Evolutionary conservation across 2,888 invertebrate genomes (phyloP).

Genomic region (Ophioninae sp.): DNA sequence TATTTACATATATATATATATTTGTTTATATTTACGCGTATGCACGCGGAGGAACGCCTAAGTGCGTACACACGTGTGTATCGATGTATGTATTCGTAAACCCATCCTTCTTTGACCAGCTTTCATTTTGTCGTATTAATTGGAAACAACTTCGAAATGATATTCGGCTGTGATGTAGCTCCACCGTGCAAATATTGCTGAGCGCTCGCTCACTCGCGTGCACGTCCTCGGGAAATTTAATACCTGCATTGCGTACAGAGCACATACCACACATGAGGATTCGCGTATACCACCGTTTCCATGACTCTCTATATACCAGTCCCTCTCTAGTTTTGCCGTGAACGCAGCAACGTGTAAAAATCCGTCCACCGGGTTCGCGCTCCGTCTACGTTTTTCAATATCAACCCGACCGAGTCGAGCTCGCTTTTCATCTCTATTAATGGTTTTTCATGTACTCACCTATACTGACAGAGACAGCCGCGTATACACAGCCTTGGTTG

Average conservation of each 20-base stretch:
- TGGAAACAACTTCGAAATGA: constrained; percentile 73
- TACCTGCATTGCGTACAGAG: constrained; percentile 60
- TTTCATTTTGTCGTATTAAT: constrained; percentile 73
- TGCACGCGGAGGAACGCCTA: constrained; percentile 22
- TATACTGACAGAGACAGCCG: neutral
- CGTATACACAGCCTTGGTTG: neutral
- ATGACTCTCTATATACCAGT: constrained; percentile 33
- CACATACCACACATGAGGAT: constrained; percentile 38
- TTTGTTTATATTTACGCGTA: neutral
- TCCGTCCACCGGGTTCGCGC: constrained; percentile 56
- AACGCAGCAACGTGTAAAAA: constrained; percentile 62
- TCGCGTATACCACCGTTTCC: constrained; percentile 22
- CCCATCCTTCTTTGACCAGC: constrained; percentile 62
- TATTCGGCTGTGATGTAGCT: constrained; percentile 69
- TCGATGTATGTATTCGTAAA: constrained; percentile 19
- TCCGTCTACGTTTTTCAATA: constrained; percentile 63
- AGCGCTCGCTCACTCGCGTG: constrained; percentile 33
- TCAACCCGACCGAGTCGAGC: constrained; percentile 55
- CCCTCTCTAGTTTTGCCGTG: constrained; percentile 45
- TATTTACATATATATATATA: constrained; percentile 30
- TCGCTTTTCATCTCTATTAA: constrained; percentile 61
- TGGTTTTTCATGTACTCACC: constrained; percentile 55
- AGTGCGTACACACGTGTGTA: neutral
- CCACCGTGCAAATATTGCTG: constrained; percentile 68
- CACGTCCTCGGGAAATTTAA: constrained; percentile 65